phyloP scores from a whole-genome alignment of 2,113 vertebrate genomes.

The Panurus biarmicus region DNA sequence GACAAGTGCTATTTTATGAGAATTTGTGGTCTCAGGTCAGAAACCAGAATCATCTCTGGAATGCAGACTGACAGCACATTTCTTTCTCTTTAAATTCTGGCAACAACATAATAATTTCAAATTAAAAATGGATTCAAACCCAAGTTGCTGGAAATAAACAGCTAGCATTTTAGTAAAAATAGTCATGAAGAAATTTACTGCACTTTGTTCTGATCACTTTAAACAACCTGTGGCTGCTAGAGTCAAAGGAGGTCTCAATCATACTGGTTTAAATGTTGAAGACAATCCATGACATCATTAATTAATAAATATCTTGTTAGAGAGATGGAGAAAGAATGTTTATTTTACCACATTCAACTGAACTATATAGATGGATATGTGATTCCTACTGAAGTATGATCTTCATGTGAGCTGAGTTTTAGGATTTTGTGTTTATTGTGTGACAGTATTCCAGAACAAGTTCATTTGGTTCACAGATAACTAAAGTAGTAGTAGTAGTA shows the following conservation, averaged over 20 bases:
- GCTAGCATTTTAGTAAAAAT: background rate
- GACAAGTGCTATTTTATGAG: background rate
- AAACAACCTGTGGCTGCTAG: background rate
- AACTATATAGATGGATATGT: background rate
- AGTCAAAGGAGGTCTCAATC: background rate
- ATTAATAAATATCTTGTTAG: background rate
- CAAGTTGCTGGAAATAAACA: background rate
- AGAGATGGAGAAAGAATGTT: background rate
- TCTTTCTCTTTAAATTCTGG: conserved; percentile 24
- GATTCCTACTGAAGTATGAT: background rate
- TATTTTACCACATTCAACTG: background rate
- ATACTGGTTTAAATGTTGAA: background rate
- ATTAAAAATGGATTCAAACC: conserved; percentile 49
- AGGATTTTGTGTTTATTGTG: background rate
- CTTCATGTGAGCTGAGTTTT: background rate
- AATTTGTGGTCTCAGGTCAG: background rate
- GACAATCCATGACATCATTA: background rate
- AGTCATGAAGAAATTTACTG: background rate
- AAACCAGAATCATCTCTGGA: background rate
- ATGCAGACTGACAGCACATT: conserved; percentile 9
- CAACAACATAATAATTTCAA: conserved; percentile 10
- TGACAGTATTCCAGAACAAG: background rate
- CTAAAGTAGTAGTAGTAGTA: background rate
- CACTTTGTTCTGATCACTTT: background rate
- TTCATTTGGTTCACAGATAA: background rate